phyloP scores from a whole-genome alignment of 2,888 invertebrate genomes.

The Digitonthophagus gazella region DNA sequence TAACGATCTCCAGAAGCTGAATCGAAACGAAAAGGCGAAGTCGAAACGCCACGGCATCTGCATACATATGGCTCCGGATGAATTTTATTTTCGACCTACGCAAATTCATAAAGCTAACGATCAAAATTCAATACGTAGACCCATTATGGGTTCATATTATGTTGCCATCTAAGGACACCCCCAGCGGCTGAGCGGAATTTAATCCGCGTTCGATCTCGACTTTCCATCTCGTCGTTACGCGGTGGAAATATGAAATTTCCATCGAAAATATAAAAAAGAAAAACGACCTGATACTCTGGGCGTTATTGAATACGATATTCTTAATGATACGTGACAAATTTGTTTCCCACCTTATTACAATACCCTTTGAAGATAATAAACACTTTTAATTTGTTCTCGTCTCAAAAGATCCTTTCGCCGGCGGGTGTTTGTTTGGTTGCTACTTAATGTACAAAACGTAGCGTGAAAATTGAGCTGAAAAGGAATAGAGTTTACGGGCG shows the following conservation, averaged over 20 bases:
- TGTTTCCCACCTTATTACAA: too few species aligned
- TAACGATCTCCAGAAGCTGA: neutral
- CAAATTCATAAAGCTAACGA: neutral
- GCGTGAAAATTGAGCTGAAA: neutral
- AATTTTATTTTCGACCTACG: constrained; percentile 15
- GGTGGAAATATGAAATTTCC: neutral
- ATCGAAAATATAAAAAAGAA: neutral
- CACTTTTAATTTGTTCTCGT: neutral
- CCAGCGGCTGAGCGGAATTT: neutral
- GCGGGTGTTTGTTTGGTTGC: neutral
- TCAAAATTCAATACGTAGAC: constrained; percentile 15
- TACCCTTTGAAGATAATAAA: neutral
- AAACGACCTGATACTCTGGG: neutral
- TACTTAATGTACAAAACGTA: neutral
- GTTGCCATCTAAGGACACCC: constrained; percentile 3
- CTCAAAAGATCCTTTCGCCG: neutral
- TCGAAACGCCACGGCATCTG: neutral
- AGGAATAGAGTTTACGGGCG: neutral
- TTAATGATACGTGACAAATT: too few species aligned
- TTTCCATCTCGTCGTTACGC: neutral
- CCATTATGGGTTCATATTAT: constrained; percentile 12
- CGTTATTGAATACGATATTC: too few species aligned
- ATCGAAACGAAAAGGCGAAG: neutral
- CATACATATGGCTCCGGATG: neutral
- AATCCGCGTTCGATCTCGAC: neutral